Evolutionary conservation across 2,888 invertebrate species (phyloP), one percentile per base, ranked within the genome.

Genomic region (Amiota minor): DNA sequence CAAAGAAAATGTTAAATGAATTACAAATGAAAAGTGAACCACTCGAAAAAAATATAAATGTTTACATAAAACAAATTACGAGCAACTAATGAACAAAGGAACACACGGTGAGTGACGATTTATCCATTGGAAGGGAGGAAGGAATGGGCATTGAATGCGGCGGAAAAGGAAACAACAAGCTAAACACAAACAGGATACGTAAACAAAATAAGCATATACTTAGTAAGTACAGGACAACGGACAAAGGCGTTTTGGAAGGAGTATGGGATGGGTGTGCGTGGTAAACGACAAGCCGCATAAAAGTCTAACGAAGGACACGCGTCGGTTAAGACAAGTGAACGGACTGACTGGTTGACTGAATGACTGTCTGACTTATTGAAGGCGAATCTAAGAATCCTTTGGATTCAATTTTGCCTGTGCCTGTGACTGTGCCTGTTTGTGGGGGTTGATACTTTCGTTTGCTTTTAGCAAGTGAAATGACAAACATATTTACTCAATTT

Each of bases 401-500:
- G 23, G 23, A 23, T 23, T 23, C 2, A 23, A 23, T 23, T 23
- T 23, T 35, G 35, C 6, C 35, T 35, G 35, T 35, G 2, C 6
- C 35, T 35, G 35, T 35, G 35, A 35, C 35, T 35, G 35, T 35
- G 35, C 6, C 6, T 35, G 6, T 35, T 35, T 35, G 35, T 23
- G 1, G 35, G 35, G 35, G 35, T 35, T 35, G 35, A 35, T 35
- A 35, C 35, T 82, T 84, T 84, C 84, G 86, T 80, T 74, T 76
- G 55, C 67, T 78, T 73, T 73, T 71, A 81, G 80, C 81, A 84
- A 86, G 86, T 83, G 81, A 85, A 86, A 86, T 84, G 86, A 86
- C 86, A 87, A 87, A 86, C 87, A 87, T 87, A 88, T 87, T 87
- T 88, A 88, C 85, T 84, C 85, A 87, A 87, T 87, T 88, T 88